A percentile compares a stretch with the other conserved stretches of the same genome.
Conservation (phyloP, 2,888 invertebrate genomes). For the Microctonus hyperodae region DNA sequence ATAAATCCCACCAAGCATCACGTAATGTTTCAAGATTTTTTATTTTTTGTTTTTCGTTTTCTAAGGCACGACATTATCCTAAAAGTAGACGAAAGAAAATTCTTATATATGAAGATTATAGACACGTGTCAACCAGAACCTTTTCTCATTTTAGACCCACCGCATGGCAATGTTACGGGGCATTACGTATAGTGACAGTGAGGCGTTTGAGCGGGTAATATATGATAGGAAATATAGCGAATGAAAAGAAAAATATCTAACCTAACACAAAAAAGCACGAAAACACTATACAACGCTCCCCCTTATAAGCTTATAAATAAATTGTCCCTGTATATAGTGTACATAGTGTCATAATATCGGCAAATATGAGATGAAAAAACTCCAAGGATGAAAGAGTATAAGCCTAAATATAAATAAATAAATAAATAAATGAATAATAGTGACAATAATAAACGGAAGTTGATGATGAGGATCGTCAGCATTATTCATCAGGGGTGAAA, state of each 20-base stretch:
- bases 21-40: not conserved
- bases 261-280: not conserved
- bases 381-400: slow-evolving; percentile 1
- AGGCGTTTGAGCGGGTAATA: not conserved
- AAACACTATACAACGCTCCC: not conserved
- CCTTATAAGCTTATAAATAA: slow-evolving; percentile 24
- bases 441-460: not conserved
- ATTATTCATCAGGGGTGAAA: not conserved
- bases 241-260: not conserved
- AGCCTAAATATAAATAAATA: not conserved
- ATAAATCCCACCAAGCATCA: slow-evolving; percentile 12
- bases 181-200: not conserved
- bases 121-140: slow-evolving; percentile 25
- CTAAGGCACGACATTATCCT: not conserved
- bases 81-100: not conserved
- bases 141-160: slow-evolving; percentile 17
- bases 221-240: slow-evolving; percentile 5
- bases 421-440: not conserved
- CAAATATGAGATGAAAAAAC: slow-evolving; percentile 10
- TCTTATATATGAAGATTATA: slow-evolving; percentile 1
- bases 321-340: not conserved
- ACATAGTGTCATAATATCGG: slow-evolving; percentile 6
- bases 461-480: not conserved
- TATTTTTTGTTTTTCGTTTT: not conserved
- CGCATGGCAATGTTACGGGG: slow-evolving; percentile 8